phyloP scores from a whole-genome alignment of 2,113 vertebrate species.

The Nesospiza acunhae region DNA sequence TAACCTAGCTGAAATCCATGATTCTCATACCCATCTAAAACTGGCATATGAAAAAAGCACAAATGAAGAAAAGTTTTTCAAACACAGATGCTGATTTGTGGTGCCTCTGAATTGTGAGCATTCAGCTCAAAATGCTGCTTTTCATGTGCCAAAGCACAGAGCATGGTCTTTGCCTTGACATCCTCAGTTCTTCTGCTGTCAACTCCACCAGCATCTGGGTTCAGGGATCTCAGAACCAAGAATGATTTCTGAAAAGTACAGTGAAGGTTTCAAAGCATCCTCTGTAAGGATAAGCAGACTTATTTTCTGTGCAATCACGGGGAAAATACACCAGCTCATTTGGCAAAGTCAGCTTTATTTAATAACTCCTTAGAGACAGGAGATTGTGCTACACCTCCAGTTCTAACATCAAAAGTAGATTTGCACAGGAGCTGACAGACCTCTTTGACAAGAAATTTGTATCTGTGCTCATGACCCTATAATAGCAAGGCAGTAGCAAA shows the following conservation, averaged over 20 bases:
- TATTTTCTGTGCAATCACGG: not conserved
- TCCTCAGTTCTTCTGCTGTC: not conserved
- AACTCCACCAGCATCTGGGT: not conserved
- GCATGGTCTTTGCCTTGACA: not conserved
- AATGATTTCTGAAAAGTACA: not conserved
- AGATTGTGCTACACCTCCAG: not conserved
- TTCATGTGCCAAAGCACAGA: not conserved
- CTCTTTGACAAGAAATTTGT: not conserved
- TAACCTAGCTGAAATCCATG: not conserved
- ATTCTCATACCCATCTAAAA: not conserved
- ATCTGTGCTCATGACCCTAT: not conserved
- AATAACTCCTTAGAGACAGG: not conserved
- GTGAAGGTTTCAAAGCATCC: not conserved
- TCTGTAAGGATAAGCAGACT: not conserved
- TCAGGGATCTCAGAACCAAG: not conserved
- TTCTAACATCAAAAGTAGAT: not conserved
- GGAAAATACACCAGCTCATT: not conserved
- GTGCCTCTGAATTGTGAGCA: not conserved
- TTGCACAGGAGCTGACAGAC: not conserved
- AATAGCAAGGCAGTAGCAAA: not conserved
- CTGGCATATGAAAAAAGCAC: not conserved
- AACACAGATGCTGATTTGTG: not conserved
- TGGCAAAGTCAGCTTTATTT: not conserved
- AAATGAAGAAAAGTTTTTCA: not conserved
- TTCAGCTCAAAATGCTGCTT: not conserved